Percentiles rank a stretch among this genome's conserved stretches.
Evolutionary conservation across 2,113 vertebrate species (phyloP).

Genomic region (Notarius lentiginosus): DNA sequence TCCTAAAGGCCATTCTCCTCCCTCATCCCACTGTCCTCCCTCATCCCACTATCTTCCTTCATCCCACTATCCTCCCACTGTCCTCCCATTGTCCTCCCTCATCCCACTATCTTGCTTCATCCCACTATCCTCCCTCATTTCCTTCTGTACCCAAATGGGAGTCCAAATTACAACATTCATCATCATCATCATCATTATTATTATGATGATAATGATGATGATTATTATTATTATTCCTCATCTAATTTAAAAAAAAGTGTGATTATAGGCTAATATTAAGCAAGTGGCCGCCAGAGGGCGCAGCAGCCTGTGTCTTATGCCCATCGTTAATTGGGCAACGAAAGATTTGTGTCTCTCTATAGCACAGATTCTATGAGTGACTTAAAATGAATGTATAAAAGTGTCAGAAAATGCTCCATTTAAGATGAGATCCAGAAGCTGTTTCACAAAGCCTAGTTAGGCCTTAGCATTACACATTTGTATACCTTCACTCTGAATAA

Average conservation of each 20-base stretch:
- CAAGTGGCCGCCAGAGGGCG: conserved; percentile 64
- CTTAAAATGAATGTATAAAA: background rate
- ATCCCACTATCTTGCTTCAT: background rate
- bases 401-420: background rate
- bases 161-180: too few relatives aligned
- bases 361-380: background rate
- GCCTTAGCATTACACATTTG: background rate
- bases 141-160: background rate
- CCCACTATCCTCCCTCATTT: background rate
- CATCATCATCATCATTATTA: background rate
- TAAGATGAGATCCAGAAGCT: background rate
- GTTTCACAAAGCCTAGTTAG: background rate
- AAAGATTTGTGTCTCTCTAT: background rate
- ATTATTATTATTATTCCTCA: background rate
- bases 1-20: conserved; percentile 51
- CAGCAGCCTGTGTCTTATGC: conserved; percentile 31
- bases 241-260: background rate
- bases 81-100: background rate
- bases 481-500: background rate
- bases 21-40: background rate
- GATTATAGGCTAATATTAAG: background rate
- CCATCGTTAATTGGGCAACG: background rate
- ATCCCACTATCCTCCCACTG: background rate
- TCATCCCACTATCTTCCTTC: background rate
- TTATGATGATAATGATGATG: background rate